Evolutionary conservation across 2,888 invertebrate genomes (phyloP), one percentile per base, ranked within the genome.

Genomic region (Baccha elongata): DNA sequence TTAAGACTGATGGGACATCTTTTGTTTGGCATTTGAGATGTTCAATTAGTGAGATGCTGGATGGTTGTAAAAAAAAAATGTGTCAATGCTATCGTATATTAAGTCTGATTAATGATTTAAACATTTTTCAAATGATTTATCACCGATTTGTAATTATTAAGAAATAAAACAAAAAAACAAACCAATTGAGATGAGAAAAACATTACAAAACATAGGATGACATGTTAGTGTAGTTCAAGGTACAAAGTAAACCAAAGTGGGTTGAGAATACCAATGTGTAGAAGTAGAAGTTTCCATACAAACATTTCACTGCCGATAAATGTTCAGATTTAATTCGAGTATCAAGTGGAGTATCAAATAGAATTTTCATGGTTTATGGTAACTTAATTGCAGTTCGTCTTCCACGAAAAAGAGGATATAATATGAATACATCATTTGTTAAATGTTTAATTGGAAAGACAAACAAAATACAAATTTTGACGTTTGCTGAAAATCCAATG

Each of bases 11-110:
- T 32, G 48, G 40, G 13, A 69, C 11, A n/a, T 44, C 68, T 32
- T 15, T 29, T 58, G 6, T 40, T 29, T 29, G 15, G 40, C 7
- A 6, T 10, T 21, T 26, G 64, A 48, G 35, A 52, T 50, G 46
- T 11, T 71, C 67, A 81, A 71, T 65, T 81, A 76, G 81, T 76
- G 71, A 40, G 67, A 50, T 53, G 46, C 42, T 37, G 23, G 53
- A 48, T 50, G 60, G 3, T 8, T 5, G 42, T 50, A 44, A 42
- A 37, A 6, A 40, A 29, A 35, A 74, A 58, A 64, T 55, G 15
- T 75, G 69, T 52, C 75, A 71, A 50, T 44, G 60, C 21, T 35
- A 65, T 62, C 58, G 50, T 62, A 19, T 35, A 64, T 58, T 37
- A 37, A 62, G 67, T 79, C 62, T 79, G 53, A 79, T 67, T 52